Evolutionary conservation across 2,797 vertebrate genomes (phyloP), one percentile per base, ranked within the genome.

Genomic region (Anguilla pacifica): DNA sequence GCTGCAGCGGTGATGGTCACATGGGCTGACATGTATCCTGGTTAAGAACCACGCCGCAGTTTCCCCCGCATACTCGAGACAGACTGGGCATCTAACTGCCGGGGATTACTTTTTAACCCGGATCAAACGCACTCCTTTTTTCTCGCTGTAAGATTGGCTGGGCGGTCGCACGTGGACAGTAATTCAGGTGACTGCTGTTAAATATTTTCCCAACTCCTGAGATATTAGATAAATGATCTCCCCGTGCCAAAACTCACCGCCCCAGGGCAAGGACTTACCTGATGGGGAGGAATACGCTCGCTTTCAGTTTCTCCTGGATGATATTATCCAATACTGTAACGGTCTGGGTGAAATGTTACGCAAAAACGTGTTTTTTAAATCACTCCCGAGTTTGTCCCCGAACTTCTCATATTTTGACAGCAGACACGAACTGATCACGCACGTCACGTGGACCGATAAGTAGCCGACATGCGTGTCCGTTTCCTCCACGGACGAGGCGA

Each of bases 231-330:
- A 72, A 57, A 72, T 84, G 53, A 84, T 72, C 84, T 87, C 19
- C 59, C 31, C 28, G 74, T 89, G 92, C 91, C 91, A 89, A 92
- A 91, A 91, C 89, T 84, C 31, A 46, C 79, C 25, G 13, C 22
- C 43, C 5, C 35, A 61, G 2, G 3, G 17, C 51, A 11, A 6
- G 61, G 6, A 25, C 25, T 67, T 67, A 25, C 0, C 19, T 7
- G 6, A n/a, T n/a, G 61, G 6, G 19, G 7, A 67, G 6, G 22
- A 67, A 67, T 7, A 67, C 61, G 22, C 61, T 67, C 25, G 61
- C 61, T 67, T 22, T 35, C 35, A 35, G 35, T 35, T 35, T 35
- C 35, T 67, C 22, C 61, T 67, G n/a, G 22, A 67, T 67, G 61
- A 6, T 25, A n/a, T 15, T 57, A 57, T 11, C 10, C 55, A 15